Evolutionary conservation across 2,113 vertebrate genomes (phyloP).

Genomic region (Petrocephalus zakoni): DNA sequence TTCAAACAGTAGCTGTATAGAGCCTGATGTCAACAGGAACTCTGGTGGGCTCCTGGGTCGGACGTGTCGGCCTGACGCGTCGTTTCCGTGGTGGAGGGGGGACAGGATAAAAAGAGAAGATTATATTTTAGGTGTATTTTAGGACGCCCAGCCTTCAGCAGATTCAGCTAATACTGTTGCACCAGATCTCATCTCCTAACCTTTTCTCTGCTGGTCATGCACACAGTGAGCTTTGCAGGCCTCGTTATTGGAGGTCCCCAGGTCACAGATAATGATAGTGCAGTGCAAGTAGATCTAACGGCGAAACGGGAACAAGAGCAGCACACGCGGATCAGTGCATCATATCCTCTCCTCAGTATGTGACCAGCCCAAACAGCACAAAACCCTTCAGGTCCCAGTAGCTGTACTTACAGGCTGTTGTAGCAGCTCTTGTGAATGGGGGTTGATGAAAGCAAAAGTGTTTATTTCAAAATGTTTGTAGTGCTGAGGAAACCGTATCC

Average conservation of each 20-base stretch:
- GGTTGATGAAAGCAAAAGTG: slow-evolving; percentile 16
- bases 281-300: slow-evolving; percentile 22
- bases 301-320: background rate
- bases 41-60: background rate
- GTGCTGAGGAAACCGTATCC: background rate
- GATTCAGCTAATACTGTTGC: background rate
- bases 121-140: background rate
- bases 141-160: background rate
- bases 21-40: slow-evolving; percentile 3
- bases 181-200: background rate
- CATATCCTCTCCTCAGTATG: background rate
- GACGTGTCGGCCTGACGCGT: background rate
- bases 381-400: background rate
- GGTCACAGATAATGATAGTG: slow-evolving; percentile 18
- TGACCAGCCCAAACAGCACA: too few species aligned
- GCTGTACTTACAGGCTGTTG: background rate
- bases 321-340: background rate
- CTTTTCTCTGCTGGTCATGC: slow-evolving; percentile 10
- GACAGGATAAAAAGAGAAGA: background rate
- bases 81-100: background rate
- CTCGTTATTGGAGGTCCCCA: background rate
- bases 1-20: background rate
- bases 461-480: slow-evolving; percentile 22
- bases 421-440: background rate
- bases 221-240: background rate